These are phyloP conservation scores for Corynorhinus townsendii DNA, from an alignment of 2,113 vertebrate genomes.

Conservation along the genomic window DNA sequence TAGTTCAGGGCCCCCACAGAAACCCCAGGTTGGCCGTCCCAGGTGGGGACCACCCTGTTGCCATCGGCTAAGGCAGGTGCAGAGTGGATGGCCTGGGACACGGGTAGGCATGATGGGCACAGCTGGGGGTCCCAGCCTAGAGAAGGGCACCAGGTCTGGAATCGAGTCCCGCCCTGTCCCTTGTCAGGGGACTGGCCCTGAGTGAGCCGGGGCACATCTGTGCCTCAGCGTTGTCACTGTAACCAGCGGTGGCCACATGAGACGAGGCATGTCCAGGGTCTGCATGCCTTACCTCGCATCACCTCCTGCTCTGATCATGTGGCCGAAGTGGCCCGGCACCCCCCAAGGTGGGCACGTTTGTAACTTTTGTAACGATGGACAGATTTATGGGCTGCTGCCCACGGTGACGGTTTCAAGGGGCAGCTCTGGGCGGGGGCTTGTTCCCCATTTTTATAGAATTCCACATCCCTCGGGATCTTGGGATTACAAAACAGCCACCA, in stretches of 20 bases:
- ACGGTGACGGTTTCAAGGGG: not conserved
- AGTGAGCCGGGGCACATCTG: not conserved
- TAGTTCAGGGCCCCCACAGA: not conserved
- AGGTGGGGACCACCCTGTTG: not conserved
- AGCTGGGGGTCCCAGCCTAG: not conserved
- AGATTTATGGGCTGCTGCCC: not conserved
- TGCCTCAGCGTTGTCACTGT: not conserved
- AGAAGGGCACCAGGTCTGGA: not conserved
- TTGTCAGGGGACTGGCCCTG: fast-evolving
- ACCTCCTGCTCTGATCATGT: too few species aligned
- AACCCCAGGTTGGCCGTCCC: fast-evolving
- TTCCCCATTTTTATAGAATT: not conserved
- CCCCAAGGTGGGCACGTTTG: not conserved
- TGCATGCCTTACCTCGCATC: too few species aligned
- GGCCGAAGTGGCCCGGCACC: fast-evolving
- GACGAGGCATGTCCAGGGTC: fast-evolving
- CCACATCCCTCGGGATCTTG: not conserved
- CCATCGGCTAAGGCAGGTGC: fast-evolving
- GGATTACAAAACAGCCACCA: not conserved
- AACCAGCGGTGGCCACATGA: too few species aligned
- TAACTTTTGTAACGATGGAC: fast-evolving
- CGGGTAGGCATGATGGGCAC: fast-evolving
- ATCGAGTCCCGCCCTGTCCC: fast-evolving
- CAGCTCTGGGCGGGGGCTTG: fast-evolving
- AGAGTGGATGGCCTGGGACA: fast-evolving